Conservation (phyloP, 2,888 invertebrate species). For the Thymelicus sylvestris region DNA sequence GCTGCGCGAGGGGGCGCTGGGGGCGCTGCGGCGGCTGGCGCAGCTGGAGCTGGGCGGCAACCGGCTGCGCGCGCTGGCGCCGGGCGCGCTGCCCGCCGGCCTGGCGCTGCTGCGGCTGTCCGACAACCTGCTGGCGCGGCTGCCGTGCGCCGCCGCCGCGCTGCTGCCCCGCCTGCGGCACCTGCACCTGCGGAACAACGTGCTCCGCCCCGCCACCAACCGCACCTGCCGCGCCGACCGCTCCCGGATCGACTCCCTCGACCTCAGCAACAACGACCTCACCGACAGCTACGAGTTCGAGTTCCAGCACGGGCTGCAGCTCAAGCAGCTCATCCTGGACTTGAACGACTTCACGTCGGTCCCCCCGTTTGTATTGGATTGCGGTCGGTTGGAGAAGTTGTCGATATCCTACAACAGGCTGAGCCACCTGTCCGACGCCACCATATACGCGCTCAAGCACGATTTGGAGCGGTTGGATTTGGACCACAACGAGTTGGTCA, state of each 20-base stretch:
- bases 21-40: conserved; percentile 84
- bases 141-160: conserved; percentile 84
- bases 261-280: conserved; percentile 91
- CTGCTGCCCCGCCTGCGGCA: conserved; percentile 85
- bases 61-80: conserved; percentile 84
- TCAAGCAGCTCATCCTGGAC: conserved; percentile 90
- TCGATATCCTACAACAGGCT: conserved; percentile 90
- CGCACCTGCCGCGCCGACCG: conserved; percentile 61
- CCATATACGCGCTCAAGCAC: conserved; percentile 87
- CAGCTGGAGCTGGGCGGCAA: conserved; percentile 88
- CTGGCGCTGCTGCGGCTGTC: conserved; percentile 87
- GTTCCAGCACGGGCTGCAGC: conserved; percentile 87
- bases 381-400: conserved; percentile 88
- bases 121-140: conserved; percentile 86
- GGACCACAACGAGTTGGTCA: conserved; percentile 88
- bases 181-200: conserved; percentile 84
- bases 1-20: conserved; percentile 77
- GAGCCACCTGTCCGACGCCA: conserved; percentile 85
- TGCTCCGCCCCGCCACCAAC: conserved; percentile 52
- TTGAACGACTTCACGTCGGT: conserved; percentile 89
- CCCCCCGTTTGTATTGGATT: conserved; percentile 86
- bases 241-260: conserved; percentile 89
- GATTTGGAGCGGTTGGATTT: conserved; percentile 90
- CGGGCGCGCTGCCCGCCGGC: conserved; percentile 84
- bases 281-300: conserved; percentile 85